Evolutionary conservation across 2,113 vertebrate species (phyloP), one percentile per base, ranked within the genome.

Genomic region (Erythrolamprus reginae): DNA sequence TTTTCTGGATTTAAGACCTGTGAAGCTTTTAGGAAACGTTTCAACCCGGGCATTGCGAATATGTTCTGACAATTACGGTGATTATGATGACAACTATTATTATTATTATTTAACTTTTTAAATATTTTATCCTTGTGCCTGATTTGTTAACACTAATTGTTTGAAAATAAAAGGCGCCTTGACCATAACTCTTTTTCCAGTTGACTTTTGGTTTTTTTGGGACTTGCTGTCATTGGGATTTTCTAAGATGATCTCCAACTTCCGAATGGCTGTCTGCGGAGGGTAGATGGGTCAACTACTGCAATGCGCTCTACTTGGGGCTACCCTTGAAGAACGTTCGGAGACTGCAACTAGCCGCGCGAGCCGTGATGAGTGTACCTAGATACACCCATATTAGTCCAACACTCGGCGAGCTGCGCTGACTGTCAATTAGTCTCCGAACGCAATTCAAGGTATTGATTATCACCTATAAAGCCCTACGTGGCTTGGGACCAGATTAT

Each of bases 81-180:
- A 77, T 88, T 38, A 82, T 82, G 38, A 89, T 53, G 13, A 89
- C 51, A 21, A 88, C 28, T 19, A 61, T 50, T 10, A 50, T 51
- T 51, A 87, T 61, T 38, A 51, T 77, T 77, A 82, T 50, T 90
- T 87, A 51, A 56, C 88, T 89, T 91, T 90, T 89, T n/a, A n/a
- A 94, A 91, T 94, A 91, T 93, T 84, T 90, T 92, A 86, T 96
- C 91, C 38, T 91, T 95, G 93, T 96, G 92, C 93, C 95, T 88
- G 26, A 26, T 82, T 70, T 97, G 96, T 97, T 92, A 91, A 90
- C 3, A 55, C 77, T 95, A 90, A 89, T 89, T 96, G 93, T 93
- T 93, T 96, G 87, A 95, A 97, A 98, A 97, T 97, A 97, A 97
- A 98, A 92, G 97, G 96, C 96, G 95, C 95, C 93, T 56, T 51